Base-by-base conservation (phyloP, 1,140 invertebrate genomes). In the Cotesia typhae region DNA sequence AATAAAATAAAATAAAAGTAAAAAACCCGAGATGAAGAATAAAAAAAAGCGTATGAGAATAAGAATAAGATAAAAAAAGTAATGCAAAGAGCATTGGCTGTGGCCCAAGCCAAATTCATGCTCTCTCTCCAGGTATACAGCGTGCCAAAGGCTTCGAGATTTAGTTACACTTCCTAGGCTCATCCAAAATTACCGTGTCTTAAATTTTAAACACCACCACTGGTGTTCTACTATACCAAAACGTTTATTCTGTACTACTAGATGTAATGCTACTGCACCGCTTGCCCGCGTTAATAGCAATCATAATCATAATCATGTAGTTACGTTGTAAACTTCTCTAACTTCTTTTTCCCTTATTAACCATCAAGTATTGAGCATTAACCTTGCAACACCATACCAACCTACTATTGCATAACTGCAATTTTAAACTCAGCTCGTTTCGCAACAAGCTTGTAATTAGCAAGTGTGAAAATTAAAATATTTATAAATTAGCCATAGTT, bases 111-210 rank as follows among this genome's bases (percentile, higher is more conserved):
- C 51, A 71, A 41, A 47, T 63, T 57, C 63, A 71, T 71, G 36
- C 66, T 61, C 59, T 41, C 60, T 70, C 67, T 71, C 70, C 70
- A 72, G 70, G 71, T 72, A 72, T 72, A 60, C 64, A 37, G 64
- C 65, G 65, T 72, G 70, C 70, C 70, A 72, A 60, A 59, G 63
- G 38, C 70, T 72, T 65, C 55, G 70, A 72, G 70, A 72, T 72
- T 72, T 59, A 72, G 70, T 72, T 72, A 67, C 70, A 72, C 70
- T 72, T 72, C 70, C 70, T 71, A 72, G 63, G 63, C 41, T 47
- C 41, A 47, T 67, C 70, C 70, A 72, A 72, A 72, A 72, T 72
- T 67, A 72, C 47, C 57, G 28, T 37, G 20, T 37, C 68, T 70
- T 60, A n/a, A 12, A 41, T 35, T 67, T 70, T 70, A 47, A 61